phyloP scores from a whole-genome alignment of 2,888 invertebrate genomes.

The Pterostichus madidus region DNA sequence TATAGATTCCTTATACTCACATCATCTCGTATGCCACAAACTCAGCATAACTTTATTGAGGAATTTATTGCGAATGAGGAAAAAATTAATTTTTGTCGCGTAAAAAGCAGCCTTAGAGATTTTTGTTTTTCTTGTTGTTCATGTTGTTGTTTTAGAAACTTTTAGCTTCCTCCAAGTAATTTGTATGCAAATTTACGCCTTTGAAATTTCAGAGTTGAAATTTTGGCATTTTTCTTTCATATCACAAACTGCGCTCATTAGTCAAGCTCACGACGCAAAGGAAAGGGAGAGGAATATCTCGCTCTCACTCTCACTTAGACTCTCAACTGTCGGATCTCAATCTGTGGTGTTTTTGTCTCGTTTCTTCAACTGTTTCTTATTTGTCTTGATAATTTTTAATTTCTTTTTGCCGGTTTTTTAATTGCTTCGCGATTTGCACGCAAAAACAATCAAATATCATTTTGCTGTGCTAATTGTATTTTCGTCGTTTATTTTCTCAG shows the following conservation, averaged over 20 bases:
- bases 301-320: no score
- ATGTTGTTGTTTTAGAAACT: conserved; percentile 31
- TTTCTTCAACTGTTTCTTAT: conserved; percentile 38
- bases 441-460: conserved; percentile 35
- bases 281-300: no score
- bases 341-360: conserved; percentile 32
- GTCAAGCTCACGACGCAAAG: conserved; percentile 1
- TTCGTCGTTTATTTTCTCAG: conserved; percentile 20
- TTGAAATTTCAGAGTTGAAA: conserved; percentile 48
- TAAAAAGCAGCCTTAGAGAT: conserved; percentile 22
- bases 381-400: conserved; percentile 50
- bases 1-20: no score
- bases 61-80: neutral
- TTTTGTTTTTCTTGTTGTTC: conserved; percentile 35
- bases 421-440: conserved; percentile 33
- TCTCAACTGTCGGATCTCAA: neutral
- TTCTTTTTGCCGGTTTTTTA: conserved; percentile 39
- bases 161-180: conserved; percentile 62
- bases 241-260: conserved; percentile 60
- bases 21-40: no score
- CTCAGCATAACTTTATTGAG: no score
- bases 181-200: conserved; percentile 65
- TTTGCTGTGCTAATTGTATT: conserved; percentile 33
- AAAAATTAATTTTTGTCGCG: conserved; percentile 53
- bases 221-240: conserved; percentile 65